Evolutionary conservation across 1,140 invertebrate species (phyloP).

Genomic region (Cyrtorhinus lividipennis): DNA sequence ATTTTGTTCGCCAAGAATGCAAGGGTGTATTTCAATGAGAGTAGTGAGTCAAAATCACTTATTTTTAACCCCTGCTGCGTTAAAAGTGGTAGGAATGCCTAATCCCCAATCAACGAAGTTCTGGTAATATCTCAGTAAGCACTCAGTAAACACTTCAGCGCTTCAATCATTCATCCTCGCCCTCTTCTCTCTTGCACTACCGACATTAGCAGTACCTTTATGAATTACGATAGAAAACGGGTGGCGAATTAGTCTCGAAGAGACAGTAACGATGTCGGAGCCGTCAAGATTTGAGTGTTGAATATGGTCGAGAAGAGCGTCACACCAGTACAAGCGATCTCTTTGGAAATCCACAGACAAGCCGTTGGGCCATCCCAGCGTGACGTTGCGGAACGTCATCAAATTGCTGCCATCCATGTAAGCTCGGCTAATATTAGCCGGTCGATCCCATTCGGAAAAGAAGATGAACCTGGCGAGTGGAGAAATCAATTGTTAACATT

Average conservation of each 20-base stretch:
- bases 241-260: conserved; percentile 74
- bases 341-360: conserved; percentile 78
- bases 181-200: no score
- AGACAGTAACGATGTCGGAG: conserved; percentile 79
- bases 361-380: conserved; percentile 92
- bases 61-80: no score
- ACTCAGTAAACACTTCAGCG: no score
- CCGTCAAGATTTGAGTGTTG: conserved; percentile 92
- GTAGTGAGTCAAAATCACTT: no score
- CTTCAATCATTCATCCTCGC: no score
- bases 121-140: no score
- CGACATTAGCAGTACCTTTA: no score
- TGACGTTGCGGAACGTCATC: conserved; percentile 78
- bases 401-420: conserved; percentile 75
- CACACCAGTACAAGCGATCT: conserved; percentile 83
- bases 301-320: conserved; percentile 86
- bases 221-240: conserved; percentile 94
- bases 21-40: no score
- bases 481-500: conserved; percentile 38
- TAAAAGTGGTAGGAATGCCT: no score
- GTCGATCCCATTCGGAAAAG: conserved; percentile 92
- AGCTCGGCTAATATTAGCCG: conserved; percentile 85
- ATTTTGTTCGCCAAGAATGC: no score
- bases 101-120: no score
- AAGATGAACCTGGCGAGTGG: conserved; percentile 52